Percentiles rank a stretch among this genome's conserved stretches.
These are phyloP conservation scores for Ispidina picta DNA, from an alignment of 2,797 vertebrate species.

Conservation along the genomic window DNA sequence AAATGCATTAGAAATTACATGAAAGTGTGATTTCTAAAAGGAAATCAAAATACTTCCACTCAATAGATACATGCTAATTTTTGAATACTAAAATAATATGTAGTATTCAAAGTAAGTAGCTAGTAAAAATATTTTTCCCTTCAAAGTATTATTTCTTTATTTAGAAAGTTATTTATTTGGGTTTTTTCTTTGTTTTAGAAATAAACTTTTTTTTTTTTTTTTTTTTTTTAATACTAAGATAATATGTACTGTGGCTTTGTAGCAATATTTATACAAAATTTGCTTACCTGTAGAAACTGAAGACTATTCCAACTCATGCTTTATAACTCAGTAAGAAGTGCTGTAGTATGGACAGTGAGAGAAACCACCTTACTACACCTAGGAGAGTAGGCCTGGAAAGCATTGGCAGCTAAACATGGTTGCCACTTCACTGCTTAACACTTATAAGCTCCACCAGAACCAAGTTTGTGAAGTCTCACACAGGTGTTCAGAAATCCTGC, in stretches of 20 bases:
- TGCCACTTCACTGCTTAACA: neutral
- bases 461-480: rapidly evolving
- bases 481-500: neutral
- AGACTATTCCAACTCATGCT: neutral
- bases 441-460: neutral
- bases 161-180: no score
- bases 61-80: neutral
- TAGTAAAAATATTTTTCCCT: no score
- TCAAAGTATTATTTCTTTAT: no score
- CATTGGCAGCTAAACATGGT: neutral
- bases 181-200: no score
- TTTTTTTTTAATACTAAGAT: neutral
- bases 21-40: neutral
- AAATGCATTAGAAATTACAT: neutral
- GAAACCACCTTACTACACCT: neutral
- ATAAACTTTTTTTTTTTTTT: no score
- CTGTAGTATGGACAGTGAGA: neutral
- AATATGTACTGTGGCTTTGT: neutral
- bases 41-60: neutral
- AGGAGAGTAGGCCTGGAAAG: neutral
- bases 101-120: no score
- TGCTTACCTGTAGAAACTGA: neutral
- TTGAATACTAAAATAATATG: neutral
- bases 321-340: neutral
- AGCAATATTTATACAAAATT: neutral